A percentile compares a stretch with the other conserved stretches of the same genome.
Conservation (phyloP, 2,888 invertebrate species). For the Brachyopa scutellaris region DNA sequence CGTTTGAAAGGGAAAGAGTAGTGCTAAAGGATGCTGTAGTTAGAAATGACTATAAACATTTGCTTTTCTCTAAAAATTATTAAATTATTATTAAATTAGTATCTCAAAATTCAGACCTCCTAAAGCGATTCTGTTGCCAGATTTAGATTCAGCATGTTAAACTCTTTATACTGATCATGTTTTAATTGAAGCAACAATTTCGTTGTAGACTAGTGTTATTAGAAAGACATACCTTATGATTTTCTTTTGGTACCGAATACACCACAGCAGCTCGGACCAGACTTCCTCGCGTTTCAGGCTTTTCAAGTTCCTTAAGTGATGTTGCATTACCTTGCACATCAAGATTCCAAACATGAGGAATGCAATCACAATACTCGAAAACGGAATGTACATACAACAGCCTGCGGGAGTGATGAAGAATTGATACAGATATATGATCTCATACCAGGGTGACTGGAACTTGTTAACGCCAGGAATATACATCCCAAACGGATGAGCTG, state of each 20-base stretch:
- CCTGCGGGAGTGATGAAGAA: slow-evolving; percentile 75
- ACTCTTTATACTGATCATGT: too few species aligned
- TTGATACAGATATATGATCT: slow-evolving; percentile 76
- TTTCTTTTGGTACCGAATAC: slow-evolving; percentile 76
- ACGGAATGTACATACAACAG: slow-evolving; percentile 78
- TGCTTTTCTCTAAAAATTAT: too few species aligned
- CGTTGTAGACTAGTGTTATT: too few species aligned
- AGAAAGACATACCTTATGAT: slow-evolving; percentile 75
- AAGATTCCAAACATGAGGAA: slow-evolving; percentile 76
- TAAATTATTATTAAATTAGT: too few species aligned
- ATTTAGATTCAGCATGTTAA: too few species aligned
- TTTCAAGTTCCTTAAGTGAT: slow-evolving; percentile 74
- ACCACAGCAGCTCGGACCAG: slow-evolving; percentile 74
- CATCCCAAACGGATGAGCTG: slow-evolving; percentile 76
- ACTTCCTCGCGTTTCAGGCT: slow-evolving; percentile 58
- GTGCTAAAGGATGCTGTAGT: too few species aligned
- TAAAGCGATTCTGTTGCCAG: too few species aligned
- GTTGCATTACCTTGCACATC: slow-evolving; percentile 75
- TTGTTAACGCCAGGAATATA: slow-evolving; percentile 75
- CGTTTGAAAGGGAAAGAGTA: too few species aligned
- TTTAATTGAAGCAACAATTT: too few species aligned
- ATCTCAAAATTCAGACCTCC: too few species aligned
- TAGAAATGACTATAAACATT: too few species aligned
- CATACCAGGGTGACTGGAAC: slow-evolving; percentile 75
- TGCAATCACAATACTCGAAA: slow-evolving; percentile 75